phyloP scores from a whole-genome alignment of 2,113 vertebrate genomes.

The Microtus oregoni region DNA sequence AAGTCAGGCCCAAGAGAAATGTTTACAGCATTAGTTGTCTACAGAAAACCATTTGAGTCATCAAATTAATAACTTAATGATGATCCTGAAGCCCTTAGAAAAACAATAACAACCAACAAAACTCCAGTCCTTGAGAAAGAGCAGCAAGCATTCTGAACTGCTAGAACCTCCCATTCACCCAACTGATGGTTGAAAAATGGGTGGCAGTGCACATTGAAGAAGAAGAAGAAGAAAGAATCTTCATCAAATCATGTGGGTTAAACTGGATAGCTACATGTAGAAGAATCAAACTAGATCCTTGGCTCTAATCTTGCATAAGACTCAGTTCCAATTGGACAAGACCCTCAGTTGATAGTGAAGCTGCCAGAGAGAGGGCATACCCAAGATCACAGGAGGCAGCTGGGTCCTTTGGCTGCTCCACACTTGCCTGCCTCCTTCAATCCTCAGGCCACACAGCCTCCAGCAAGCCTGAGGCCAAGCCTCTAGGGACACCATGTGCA shows the following conservation, averaged over 20 bases:
- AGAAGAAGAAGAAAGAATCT: neutral
- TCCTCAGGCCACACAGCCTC: neutral
- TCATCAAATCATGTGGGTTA: neutral
- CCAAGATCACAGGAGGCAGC: too few relatives aligned
- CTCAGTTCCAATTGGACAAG: neutral
- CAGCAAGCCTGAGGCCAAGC: neutral
- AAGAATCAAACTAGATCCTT: neutral
- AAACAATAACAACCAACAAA: neutral
- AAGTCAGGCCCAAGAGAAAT: neutral
- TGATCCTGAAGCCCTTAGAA: neutral
- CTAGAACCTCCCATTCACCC: neutral
- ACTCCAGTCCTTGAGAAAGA: neutral
- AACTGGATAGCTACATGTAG: neutral
- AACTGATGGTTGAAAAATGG: neutral
- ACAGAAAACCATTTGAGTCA: neutral
- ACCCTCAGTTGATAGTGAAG: neutral
- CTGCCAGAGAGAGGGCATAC: accelerated
- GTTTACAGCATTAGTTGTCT: neutral
- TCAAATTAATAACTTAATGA: neutral
- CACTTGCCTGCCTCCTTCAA: neutral
- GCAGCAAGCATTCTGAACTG: neutral
- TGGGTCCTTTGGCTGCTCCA: neutral
- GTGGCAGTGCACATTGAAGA: neutral
- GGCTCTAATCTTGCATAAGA: neutral
- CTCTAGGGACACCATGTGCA: neutral